Evolutionary conservation across 2,888 invertebrate genomes (phyloP).

Genomic region (Sinopyrophorus schimmeli): DNA sequence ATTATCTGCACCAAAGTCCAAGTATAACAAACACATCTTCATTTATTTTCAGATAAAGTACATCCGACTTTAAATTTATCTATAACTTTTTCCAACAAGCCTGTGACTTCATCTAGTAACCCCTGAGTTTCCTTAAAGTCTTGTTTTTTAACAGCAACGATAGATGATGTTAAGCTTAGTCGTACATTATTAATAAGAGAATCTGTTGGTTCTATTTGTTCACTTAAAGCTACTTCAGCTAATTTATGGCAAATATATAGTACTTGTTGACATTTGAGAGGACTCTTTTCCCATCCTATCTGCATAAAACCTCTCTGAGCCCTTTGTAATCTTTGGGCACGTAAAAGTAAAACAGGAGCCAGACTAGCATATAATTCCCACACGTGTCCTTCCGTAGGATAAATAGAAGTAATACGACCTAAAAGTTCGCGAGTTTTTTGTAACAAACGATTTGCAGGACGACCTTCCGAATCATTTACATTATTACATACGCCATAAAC

Average conservation of each 20-base stretch:
- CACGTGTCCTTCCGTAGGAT: conserved; percentile 70
- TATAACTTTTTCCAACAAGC: conserved; percentile 5
- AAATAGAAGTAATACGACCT: conserved; percentile 71
- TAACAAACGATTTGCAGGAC: conserved; percentile 56
- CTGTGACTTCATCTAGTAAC: conserved; percentile 43
- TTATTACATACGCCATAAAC: conserved; percentile 70
- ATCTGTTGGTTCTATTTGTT: conserved; percentile 45
- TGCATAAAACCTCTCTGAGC: conserved; percentile 74
- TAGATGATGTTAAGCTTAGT: conserved; percentile 48
- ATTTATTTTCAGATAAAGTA: no score
- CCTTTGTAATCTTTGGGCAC: conserved; percentile 74
- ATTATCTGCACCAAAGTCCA: no score
- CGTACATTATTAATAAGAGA: conserved; percentile 46
- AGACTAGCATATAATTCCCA: conserved; percentile 84
- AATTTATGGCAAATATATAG: conserved; percentile 63
- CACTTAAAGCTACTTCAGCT: conserved; percentile 62
- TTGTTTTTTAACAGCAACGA: conserved; percentile 54
- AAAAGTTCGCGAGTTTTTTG: conserved; percentile 69
- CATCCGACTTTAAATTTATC: conserved; percentile 14
- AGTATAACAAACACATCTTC: no score
- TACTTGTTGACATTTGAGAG: conserved; percentile 64
- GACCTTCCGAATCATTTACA: conserved; percentile 64
- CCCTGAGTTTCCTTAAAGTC: conserved; percentile 49
- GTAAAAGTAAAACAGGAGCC: conserved; percentile 62
- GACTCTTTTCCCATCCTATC: conserved; percentile 64